Base-by-base conservation (phyloP, 2,113 vertebrate genomes). In the Rhea americana region DNA sequence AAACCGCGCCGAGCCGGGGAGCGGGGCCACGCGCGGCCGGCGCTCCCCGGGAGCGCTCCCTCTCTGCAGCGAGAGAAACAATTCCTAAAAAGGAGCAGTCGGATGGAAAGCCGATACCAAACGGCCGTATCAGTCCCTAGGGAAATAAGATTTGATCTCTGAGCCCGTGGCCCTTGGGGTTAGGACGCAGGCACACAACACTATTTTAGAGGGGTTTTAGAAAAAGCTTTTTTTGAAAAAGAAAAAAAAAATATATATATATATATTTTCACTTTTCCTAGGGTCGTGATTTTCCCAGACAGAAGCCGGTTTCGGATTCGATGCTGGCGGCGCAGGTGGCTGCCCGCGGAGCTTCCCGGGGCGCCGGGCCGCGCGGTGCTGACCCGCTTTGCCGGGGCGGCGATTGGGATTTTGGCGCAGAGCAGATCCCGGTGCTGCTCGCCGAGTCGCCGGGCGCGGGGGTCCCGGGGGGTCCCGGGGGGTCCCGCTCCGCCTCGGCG, bases 61-160 rank as follows among this genome's bases (percentile, higher is more conserved):
- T 90, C 66, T 86, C 87, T 89, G 87, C 45, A 91, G 80, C 37
- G 41, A 50, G 68, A 74, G 80, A 81, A 94, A 93, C 82, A 71
- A 55, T 39, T 91, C 92, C 93, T 91, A 88, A 95, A 95, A 96
- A 95, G 92, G 94, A 95, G 86, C 65, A 82, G 90, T 32, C 14
- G 5, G 73, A 82, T 84, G 90, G 94, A 75, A 95, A 95, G 91
- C 65, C 61, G 93, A 82, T 91, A 84, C 65, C 90, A 90, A 95
- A 86, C 75, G 83, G 61, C 61, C 86, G 30, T 88, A 90, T 43
- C 86, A 18, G 88, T 75, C 94, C 61, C 92, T 50, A 7, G 93
- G 68, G 93, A 62, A 81, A 1, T 25, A 55, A 71, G 77, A 80
- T 65, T 81, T 88, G 85, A 30, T 80, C 87, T 82, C 85, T 91